Evolutionary conservation across 2,888 invertebrate species (phyloP).

Genomic region (Hyppa rectilinea): DNA sequence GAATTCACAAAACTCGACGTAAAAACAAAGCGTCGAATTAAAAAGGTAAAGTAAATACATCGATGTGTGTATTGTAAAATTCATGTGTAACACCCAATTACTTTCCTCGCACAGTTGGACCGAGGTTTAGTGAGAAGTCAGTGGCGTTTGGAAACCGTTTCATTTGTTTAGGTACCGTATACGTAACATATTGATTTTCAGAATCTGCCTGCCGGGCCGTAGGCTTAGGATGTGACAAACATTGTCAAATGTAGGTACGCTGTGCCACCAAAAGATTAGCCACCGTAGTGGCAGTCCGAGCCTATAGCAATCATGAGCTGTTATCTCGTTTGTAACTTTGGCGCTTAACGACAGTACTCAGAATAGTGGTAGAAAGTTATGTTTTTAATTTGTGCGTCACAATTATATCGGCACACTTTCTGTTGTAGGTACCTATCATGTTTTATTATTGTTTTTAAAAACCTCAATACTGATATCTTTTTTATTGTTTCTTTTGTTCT

Average conservation of each 20-base stretch:
- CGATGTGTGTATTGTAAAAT: constrained; percentile 16
- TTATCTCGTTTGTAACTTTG: too few relatives aligned
- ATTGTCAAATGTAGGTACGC: too few relatives aligned
- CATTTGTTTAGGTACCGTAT: constrained; percentile 33
- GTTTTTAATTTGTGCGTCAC: too few relatives aligned
- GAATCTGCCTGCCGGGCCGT: constrained; percentile 3
- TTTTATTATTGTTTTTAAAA: too few relatives aligned
- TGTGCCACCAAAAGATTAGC: too few relatives aligned
- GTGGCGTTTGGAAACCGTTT: constrained; percentile 5
- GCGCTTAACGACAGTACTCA: too few relatives aligned
- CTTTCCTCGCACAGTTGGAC: constrained; percentile 2
- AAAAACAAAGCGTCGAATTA: constrained; percentile 23
- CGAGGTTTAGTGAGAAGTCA: constrained; percentile 25
- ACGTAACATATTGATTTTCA: constrained; percentile 25
- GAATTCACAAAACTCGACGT: constrained; percentile 9
- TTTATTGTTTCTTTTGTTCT: too few relatives aligned
- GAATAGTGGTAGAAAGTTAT: too few relatives aligned
- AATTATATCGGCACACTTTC: too few relatives aligned
- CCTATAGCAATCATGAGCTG: not conserved
- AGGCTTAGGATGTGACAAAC: not conserved
- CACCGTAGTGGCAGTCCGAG: not conserved
- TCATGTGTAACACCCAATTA: constrained; percentile 17
- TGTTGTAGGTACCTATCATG: too few relatives aligned
- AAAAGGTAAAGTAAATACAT: constrained; percentile 22
- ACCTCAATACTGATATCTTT: too few relatives aligned